Evolutionary conservation across 2,797 vertebrate genomes (phyloP).

Genomic region (Rhadinocentrus ornatus): DNA sequence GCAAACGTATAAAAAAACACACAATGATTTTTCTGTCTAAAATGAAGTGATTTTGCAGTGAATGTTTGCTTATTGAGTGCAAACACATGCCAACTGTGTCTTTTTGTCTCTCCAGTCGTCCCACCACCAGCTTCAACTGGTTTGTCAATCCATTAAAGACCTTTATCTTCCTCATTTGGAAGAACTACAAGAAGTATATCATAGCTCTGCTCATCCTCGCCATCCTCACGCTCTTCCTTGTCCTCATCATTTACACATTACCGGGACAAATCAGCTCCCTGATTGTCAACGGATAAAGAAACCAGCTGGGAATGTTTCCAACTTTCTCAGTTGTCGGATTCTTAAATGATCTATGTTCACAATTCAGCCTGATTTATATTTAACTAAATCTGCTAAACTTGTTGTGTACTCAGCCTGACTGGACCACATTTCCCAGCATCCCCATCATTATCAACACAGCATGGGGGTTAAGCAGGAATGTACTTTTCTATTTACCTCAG

Average conservation of each 20-base stretch:
- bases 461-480: neutral
- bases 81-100: slow-evolving; percentile 18
- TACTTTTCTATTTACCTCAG: slow-evolving; percentile 2
- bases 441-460: neutral
- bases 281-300: slow-evolving; percentile 84
- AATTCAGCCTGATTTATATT: neutral
- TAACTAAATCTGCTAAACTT: slow-evolving; percentile 7
- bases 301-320: neutral
- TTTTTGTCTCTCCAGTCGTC: slow-evolving; percentile 80
- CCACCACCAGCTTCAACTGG: slow-evolving; percentile 93
- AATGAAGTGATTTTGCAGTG: neutral
- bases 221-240: slow-evolving; percentile 86
- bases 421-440: slow-evolving; percentile 39
- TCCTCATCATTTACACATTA: slow-evolving; percentile 90
- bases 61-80: too few relatives aligned
- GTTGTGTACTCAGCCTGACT: slow-evolving; percentile 12
- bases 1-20: neutral
- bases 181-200: slow-evolving; percentile 90
- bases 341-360: neutral
- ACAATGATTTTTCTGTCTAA: neutral
- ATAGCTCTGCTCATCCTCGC: slow-evolving; percentile 84
- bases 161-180: slow-evolving; percentile 93
- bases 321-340: slow-evolving; percentile 8
- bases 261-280: slow-evolving; percentile 89
- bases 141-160: slow-evolving; percentile 94